Evolutionary conservation across 2,113 vertebrate genomes (phyloP).

Genomic region (Fulica atra): DNA sequence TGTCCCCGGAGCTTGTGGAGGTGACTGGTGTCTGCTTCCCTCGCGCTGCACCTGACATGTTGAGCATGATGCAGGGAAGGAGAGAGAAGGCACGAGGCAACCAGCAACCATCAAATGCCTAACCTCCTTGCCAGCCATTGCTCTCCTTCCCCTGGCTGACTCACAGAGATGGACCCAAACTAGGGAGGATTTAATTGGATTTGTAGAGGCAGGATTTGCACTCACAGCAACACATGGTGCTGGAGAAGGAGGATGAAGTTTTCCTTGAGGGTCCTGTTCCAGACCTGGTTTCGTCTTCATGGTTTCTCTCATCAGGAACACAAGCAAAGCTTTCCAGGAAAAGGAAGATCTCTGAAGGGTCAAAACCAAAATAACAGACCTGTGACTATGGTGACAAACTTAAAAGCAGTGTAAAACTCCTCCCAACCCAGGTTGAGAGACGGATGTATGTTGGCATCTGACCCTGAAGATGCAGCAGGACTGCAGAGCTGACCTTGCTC

Average conservation of each 20-base stretch:
- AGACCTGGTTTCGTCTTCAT: neutral
- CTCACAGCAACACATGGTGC: rapidly evolving
- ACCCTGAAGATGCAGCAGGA: neutral
- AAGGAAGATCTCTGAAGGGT: neutral
- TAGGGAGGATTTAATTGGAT: neutral
- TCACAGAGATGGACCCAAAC: neutral
- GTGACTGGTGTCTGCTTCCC: neutral
- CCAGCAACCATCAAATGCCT: neutral
- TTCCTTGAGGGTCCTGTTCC: neutral
- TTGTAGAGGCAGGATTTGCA: neutral
- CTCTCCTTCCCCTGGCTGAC: neutral
- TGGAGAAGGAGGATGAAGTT: neutral
- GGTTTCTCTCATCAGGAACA: neutral
- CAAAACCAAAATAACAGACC: neutral
- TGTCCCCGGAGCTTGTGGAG: neutral
- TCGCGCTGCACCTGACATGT: neutral
- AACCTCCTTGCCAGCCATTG: neutral
- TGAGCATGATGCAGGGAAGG: neutral
- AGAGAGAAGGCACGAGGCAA: neutral
- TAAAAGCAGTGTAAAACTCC: neutral
- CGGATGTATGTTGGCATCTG: neutral
- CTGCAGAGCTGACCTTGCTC: neutral
- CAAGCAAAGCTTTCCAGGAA: neutral
- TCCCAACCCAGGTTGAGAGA: rapidly evolving
- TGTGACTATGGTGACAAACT: neutral